These are phyloP conservation scores for Distichodus sexfasciatus DNA, from an alignment of 2,797 vertebrate genomes.

Conservation along the genomic window DNA sequence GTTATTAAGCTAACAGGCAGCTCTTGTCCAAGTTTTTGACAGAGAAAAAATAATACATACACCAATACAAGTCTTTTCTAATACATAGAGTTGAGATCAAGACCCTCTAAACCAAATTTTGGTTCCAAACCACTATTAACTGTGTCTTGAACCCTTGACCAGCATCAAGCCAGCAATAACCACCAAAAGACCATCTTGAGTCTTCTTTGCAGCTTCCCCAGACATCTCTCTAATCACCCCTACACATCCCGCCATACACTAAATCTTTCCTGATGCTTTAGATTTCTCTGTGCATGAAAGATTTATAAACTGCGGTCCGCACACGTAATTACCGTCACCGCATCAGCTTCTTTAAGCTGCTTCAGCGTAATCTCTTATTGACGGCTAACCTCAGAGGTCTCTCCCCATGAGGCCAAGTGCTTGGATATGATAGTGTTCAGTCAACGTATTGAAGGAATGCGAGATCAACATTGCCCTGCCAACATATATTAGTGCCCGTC, in stretches of 20 bases:
- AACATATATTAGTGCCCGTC: constrained; percentile 19
- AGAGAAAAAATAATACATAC: too few relatives aligned
- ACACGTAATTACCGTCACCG: constrained; percentile 9
- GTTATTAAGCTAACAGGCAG: too few relatives aligned
- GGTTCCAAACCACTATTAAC: too few relatives aligned
- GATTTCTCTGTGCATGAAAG: constrained; percentile 2
- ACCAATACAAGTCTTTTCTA: too few relatives aligned
- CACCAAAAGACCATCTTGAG: too few relatives aligned
- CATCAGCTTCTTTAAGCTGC: not conserved
- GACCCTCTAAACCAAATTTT: too few relatives aligned
- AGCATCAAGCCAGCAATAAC: too few relatives aligned
- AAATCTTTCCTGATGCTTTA: not conserved
- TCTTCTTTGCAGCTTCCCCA: not conserved
- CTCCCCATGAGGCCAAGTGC: not conserved
- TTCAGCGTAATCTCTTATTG: not conserved
- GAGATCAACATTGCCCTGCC: not conserved
- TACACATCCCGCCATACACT: not conserved
- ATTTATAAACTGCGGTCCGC: constrained; percentile 20
- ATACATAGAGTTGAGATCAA: too few relatives aligned
- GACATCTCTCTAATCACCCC: not conserved
- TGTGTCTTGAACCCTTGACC: too few relatives aligned
- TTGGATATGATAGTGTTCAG: constrained; percentile 7
- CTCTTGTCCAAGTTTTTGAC: too few relatives aligned
- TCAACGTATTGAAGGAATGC: constrained; percentile 4
- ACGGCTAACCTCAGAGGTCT: not conserved